Percentiles rank a stretch among this genome's conserved stretches.
These are phyloP conservation scores for Lamellibrachia columna DNA, from an alignment of 2,888 invertebrate genomes.

Conservation along the genomic window DNA sequence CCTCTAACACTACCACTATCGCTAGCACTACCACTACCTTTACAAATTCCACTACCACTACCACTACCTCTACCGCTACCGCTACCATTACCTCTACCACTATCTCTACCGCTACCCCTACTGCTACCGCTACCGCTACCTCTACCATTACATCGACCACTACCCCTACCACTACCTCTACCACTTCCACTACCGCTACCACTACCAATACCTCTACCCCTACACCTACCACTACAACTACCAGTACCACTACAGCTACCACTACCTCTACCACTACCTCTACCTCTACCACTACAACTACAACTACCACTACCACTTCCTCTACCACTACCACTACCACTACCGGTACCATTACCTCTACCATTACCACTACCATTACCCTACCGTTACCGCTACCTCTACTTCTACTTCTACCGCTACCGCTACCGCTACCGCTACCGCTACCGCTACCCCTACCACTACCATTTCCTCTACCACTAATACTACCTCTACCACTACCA, in stretches of 20 bases:
- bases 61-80: too few relatives aligned
- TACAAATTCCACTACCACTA: too few relatives aligned
- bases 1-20: too few relatives aligned
- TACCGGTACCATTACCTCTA: constrained; percentile 27
- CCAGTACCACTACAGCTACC: constrained; percentile 30
- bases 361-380: constrained; percentile 26
- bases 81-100: too few relatives aligned
- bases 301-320: constrained; percentile 28
- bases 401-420: constrained; percentile 23
- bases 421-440: constrained; percentile 18
- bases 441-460: not conserved
- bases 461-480: not conserved
- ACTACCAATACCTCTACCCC: too few relatives aligned
- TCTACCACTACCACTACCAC: constrained; percentile 29
- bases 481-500: not conserved
- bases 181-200: too few relatives aligned
- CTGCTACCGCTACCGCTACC: too few relatives aligned
- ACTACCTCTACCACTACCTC: constrained; percentile 30
- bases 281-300: constrained; percentile 30
- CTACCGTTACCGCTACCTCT: constrained; percentile 23
- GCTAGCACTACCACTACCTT: too few relatives aligned
- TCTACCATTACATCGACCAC: too few relatives aligned
- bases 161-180: too few relatives aligned
- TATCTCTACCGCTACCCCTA: too few relatives aligned
- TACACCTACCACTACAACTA: constrained; percentile 26